Conservation (phyloP, 1,140 invertebrate species). For the Lepeophtheirus salmonis region DNA sequence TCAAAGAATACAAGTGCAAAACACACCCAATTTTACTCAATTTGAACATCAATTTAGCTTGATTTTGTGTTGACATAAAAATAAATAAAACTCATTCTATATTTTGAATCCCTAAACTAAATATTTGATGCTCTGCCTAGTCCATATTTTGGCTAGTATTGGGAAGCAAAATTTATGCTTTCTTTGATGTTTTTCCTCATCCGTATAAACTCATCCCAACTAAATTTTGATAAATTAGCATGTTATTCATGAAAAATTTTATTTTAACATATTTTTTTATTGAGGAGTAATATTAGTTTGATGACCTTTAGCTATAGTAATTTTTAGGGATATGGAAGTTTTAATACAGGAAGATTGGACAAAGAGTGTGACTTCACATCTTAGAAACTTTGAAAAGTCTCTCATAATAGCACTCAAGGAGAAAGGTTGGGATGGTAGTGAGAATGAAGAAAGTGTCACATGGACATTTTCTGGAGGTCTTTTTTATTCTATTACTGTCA, state of each 20-base stretch:
- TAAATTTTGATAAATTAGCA: not conserved
- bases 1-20: too few relatives aligned
- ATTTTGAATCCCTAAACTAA: too few relatives aligned
- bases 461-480: slow-evolving; percentile 78
- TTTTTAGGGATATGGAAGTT: slow-evolving; percentile 32
- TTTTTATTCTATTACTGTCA: slow-evolving; percentile 92
- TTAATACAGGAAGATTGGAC: slow-evolving; percentile 54
- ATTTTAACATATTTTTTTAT: not conserved
- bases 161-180: not conserved
- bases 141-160: not conserved
- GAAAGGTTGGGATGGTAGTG: slow-evolving; percentile 75
- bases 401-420: slow-evolving; percentile 63
- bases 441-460: slow-evolving; percentile 49
- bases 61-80: too few relatives aligned
- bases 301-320: too few relatives aligned
- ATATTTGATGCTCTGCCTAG: too few relatives aligned
- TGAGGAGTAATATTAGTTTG: too few relatives aligned
- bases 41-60: too few relatives aligned
- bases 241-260: not conserved
- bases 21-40: too few relatives aligned
- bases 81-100: too few relatives aligned
- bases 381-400: slow-evolving; percentile 50
- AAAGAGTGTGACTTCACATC: slow-evolving; percentile 26
- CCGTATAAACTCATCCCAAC: not conserved
- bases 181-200: not conserved